Evolutionary conservation across 2,113 vertebrate genomes (phyloP).

Genomic region (Zapornia atra): DNA sequence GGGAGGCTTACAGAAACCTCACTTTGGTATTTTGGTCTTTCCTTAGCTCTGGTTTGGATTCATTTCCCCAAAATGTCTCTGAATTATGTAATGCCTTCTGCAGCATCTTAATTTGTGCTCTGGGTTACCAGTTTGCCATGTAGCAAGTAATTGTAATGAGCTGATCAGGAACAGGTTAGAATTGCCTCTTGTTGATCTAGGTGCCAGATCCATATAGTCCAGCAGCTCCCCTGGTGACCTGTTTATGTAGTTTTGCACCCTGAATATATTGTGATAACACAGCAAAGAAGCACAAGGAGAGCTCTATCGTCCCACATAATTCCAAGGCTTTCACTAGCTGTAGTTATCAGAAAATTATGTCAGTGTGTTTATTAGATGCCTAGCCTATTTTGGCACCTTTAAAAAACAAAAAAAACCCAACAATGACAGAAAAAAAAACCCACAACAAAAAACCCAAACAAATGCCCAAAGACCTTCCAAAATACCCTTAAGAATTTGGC

Average conservation of each 20-base stretch:
- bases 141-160: neutral
- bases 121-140: neutral
- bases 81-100: neutral
- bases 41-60: neutral
- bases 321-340: neutral
- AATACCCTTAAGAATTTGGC: neutral
- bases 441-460: too few species aligned
- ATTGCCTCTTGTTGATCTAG: neutral
- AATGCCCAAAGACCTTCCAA: neutral
- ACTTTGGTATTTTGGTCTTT: neutral
- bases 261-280: neutral
- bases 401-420: neutral
- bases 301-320: neutral
- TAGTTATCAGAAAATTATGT: neutral
- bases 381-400: neutral
- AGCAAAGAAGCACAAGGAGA: neutral
- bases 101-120: neutral
- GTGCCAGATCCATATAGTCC: neutral
- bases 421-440: too few species aligned
- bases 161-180: neutral
- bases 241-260: neutral
- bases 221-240: neutral
- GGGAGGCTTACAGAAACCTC: neutral
- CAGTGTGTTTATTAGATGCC: neutral
- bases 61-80: neutral